phyloP scores from a whole-genome alignment of 2,113 vertebrate species.

The Marmota flaviventris region DNA sequence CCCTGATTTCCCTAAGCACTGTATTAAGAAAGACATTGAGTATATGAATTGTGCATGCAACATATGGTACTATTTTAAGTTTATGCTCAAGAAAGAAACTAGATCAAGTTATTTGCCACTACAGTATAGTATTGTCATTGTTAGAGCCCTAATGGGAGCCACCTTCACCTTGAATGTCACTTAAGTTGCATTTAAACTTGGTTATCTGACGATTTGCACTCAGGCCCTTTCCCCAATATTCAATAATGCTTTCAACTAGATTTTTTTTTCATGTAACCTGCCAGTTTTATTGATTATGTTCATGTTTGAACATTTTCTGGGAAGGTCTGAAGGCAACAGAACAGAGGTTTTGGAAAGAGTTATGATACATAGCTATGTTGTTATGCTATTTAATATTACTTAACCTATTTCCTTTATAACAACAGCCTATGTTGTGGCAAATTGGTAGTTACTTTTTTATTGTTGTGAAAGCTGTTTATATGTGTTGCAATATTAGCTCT shows the following conservation, averaged over 20 bases:
- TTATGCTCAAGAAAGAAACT: background rate
- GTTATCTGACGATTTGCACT: background rate
- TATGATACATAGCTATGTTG: background rate
- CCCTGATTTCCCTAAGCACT: background rate
- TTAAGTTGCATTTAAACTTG: background rate
- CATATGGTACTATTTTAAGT: background rate
- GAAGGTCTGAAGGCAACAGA: background rate
- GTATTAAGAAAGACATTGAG: background rate
- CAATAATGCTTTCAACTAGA: background rate
- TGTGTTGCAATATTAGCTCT: background rate
- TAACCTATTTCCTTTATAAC: slow-evolving; percentile 45
- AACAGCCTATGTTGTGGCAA: slow-evolving; percentile 1
- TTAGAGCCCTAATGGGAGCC: background rate
- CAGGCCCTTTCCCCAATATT: background rate
- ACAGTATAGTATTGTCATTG: background rate
- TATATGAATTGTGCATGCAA: background rate
- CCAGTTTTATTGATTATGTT: background rate
- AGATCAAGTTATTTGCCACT: background rate
- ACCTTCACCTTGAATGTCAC: background rate
- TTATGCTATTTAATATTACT: slow-evolving; percentile 51
- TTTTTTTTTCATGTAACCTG: background rate
- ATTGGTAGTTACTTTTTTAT: slow-evolving; percentile 41
- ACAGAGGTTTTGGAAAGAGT: background rate
- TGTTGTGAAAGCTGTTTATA: background rate
- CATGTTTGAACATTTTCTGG: background rate